Base-by-base conservation (phyloP, 2,113 vertebrate species). In the Dicrurus megarhynchus region DNA sequence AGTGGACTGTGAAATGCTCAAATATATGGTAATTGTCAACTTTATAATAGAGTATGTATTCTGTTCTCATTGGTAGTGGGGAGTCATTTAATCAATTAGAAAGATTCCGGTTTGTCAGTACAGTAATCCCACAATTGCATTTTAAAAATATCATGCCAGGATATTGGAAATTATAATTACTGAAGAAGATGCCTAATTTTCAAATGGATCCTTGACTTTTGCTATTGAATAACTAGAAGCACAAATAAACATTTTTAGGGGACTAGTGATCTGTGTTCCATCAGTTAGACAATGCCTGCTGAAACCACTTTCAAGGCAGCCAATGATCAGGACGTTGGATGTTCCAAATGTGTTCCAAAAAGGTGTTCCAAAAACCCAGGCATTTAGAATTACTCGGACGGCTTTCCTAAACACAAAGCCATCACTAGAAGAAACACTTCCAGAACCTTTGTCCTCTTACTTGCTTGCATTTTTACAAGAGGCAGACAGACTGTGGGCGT, bases 21-120 rank as follows among this genome's bases (percentile, higher is more conserved):
- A 92, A 95, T 95, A 93, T 65, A 69, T 30, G 28, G 18, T 87
- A 96, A 98, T 97, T 97, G 93, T 81, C 87, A 96, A 65, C 59
- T 82, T n/a, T n/a, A n/a, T 95, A 95, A 96, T 88, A 97, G 92
- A 87, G 63, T 95, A 92, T 91, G 12, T 70, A 82, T 92, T 89
- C 93, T 91, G 86, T 93, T 89, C 94, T 92, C 84, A 96, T 94
- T 95, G 89, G 92, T 92, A 70, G 49, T 47, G 44, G 70, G 71
- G 74, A 97, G 69, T 94, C 90, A 90, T 96, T 97, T 87, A 91
- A 95, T 89, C 93, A 91, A 97, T 95, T 94, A 95, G 65, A 92
- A 97, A 93, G 46, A 96, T 90, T 94, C 56, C 44, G 42, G 84
- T 97, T 96, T 97, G 87, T 97, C 87, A 88, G 79, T 90, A 94